Evolutionary conservation across 1,140 invertebrate genomes (phyloP).

Genomic region (Drosophila jambulina): DNA sequence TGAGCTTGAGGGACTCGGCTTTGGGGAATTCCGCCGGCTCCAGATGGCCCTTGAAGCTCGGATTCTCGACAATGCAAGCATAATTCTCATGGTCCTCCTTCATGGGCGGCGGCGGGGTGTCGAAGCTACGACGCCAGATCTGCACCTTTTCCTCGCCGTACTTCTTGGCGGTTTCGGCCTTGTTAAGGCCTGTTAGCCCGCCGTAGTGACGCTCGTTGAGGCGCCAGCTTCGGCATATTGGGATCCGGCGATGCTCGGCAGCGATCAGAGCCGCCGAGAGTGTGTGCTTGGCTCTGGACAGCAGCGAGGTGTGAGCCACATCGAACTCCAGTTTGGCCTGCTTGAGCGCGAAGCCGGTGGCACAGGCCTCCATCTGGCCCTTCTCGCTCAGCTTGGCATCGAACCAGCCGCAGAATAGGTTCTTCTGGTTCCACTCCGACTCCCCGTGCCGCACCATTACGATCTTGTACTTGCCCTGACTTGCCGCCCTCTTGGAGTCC

Average conservation of each 20-base stretch:
- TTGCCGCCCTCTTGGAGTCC: conserved; percentile 2
- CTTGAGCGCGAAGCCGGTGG: conserved; percentile 94
- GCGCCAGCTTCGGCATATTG: conserved; percentile 93
- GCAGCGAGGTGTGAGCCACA: conserved; percentile 95
- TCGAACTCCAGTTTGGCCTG: conserved; percentile 93
- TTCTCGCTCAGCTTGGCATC: conserved; percentile 93
- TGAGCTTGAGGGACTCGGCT: conserved; percentile 96
- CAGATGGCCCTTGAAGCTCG: conserved; percentile 90
- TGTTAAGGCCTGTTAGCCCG: conserved; percentile 96
- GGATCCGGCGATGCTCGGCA: conserved; percentile 91
- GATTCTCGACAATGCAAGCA: conserved; percentile 92
- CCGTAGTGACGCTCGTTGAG: conserved; percentile 98
- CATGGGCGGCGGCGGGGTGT: conserved; percentile 96
- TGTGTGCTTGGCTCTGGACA: conserved; percentile 95
- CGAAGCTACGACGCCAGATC: conserved; percentile 97
- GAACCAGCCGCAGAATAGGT: conserved; percentile 97
- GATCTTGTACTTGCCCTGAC: conserved; percentile 91
- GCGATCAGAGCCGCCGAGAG: conserved; percentile 91
- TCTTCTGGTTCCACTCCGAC: conserved; percentile 97
- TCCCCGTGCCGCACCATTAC: conserved; percentile 98
- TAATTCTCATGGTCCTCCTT: conserved; percentile 93
- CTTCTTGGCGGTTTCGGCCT: conserved; percentile 97
- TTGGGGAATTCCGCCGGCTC: conserved; percentile 93
- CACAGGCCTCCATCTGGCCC: conserved; percentile 90
- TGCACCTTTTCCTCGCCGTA: conserved; percentile 96